Evolutionary conservation across 2,113 vertebrate species (phyloP).

Genomic region (Dromaius novaehollandiae): DNA sequence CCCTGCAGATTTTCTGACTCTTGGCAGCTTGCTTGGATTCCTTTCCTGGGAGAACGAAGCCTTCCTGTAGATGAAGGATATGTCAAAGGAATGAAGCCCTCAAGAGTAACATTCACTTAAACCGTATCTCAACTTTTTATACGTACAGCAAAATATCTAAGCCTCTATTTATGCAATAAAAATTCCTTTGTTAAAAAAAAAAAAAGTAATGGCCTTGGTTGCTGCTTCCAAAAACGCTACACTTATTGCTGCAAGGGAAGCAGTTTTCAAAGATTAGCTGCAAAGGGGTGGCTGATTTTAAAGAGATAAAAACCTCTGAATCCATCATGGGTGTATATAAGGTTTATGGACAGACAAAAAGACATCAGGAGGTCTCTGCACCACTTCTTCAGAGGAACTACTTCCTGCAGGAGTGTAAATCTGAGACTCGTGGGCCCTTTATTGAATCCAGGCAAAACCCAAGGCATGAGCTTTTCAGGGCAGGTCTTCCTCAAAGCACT

Average conservation of each 20-base stretch:
- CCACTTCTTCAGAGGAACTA: not conserved
- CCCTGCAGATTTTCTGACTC: slow-evolving; percentile 35
- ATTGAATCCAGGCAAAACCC: not conserved
- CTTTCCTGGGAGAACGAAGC: not conserved
- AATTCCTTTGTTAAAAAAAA: not conserved
- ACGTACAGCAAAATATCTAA: not conserved
- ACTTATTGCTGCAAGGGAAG: not conserved
- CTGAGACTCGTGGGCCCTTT: not conserved
- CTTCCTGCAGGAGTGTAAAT: not conserved
- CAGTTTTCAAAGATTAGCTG: not conserved
- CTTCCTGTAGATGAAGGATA: not conserved
- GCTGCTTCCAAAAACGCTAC: not conserved
- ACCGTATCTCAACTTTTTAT: not conserved
- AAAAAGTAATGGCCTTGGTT: not conserved
- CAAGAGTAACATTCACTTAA: not conserved
- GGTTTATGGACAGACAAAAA: not conserved
- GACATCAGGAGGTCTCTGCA: not conserved
- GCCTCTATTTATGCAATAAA: slow-evolving; percentile 59
- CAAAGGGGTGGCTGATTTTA: not conserved
- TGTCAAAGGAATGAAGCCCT: slow-evolving; percentile 14
- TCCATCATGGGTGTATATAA: not conserved
- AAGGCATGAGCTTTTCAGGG: not conserved
- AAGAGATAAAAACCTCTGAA: not conserved
- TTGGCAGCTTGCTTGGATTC: slow-evolving; percentile 16
- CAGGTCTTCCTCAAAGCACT: not conserved